phyloP scores from a whole-genome alignment of 1,140 invertebrate species.

The Oreohelix idahoensis region DNA sequence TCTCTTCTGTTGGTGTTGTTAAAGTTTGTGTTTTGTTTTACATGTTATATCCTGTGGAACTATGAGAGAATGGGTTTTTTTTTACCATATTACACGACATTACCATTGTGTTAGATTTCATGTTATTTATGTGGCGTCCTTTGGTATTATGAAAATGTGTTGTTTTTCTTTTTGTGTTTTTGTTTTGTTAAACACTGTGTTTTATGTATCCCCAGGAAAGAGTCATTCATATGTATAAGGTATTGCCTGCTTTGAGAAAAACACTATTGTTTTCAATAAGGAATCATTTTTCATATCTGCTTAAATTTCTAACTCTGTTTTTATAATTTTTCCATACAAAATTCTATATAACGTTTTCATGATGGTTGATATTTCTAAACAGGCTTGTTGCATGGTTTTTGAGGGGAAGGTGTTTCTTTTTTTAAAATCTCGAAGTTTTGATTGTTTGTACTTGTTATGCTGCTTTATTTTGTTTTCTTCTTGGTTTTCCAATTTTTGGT shows the following conservation, averaged over 20 bases:
- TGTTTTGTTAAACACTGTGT: background rate
- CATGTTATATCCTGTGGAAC: too few relatives aligned
- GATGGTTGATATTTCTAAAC: background rate
- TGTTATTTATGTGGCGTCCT: too few relatives aligned
- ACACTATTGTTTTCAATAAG: background rate
- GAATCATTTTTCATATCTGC: background rate
- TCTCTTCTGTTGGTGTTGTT: too few relatives aligned
- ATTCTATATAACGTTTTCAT: background rate
- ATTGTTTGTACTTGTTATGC: background rate
- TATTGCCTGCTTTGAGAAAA: conserved; percentile 1
- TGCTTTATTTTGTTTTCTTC: too few relatives aligned
- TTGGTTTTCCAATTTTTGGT: too few relatives aligned
- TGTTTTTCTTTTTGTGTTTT: background rate
- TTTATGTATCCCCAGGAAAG: conserved; percentile 13
- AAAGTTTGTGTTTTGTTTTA: too few relatives aligned
- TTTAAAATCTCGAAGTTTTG: background rate
- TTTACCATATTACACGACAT: too few relatives aligned
- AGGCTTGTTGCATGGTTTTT: conserved; percentile 33
- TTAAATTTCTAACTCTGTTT: background rate
- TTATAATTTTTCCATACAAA: background rate
- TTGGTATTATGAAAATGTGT: too few relatives aligned
- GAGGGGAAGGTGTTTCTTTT: conserved; percentile 13
- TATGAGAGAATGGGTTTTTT: too few relatives aligned
- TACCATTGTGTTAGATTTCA: too few relatives aligned
- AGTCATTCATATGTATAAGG: conserved; percentile 13